Conservation (phyloP, 2,888 invertebrate genomes). For the Ochropleura plecta region DNA sequence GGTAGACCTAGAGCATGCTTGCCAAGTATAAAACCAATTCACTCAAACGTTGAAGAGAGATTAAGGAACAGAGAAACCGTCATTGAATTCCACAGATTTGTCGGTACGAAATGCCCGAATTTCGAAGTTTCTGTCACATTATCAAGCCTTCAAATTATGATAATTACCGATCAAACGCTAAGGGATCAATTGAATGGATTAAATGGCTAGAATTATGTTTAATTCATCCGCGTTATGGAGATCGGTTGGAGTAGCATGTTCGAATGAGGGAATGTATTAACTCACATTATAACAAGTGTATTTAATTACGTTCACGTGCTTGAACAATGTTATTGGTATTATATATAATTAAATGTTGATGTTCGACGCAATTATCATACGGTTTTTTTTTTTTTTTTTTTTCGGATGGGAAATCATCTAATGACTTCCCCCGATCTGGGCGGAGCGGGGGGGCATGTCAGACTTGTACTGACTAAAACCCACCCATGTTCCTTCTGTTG, state of each 20-base stretch:
- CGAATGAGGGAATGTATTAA: conserved; percentile 41
- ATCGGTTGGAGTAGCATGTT: conserved; percentile 20
- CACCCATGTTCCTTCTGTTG: too few relatives aligned
- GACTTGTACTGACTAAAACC: too few relatives aligned
- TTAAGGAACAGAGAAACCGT: too few relatives aligned
- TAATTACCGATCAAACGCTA: conserved; percentile 3
- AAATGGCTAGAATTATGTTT: conserved; percentile 38
- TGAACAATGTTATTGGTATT: conserved; percentile 36
- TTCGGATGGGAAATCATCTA: too few relatives aligned
- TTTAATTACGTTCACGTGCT: conserved; percentile 40
- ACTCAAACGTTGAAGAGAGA: too few relatives aligned
- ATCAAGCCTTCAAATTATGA: neutral
- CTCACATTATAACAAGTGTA: conserved; percentile 35
- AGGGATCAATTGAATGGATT: conserved; percentile 27
- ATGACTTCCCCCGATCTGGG: too few relatives aligned
- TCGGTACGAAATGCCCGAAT: neutral
- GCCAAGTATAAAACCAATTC: too few relatives aligned
- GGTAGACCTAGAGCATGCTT: too few relatives aligned
- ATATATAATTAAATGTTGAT: neutral
- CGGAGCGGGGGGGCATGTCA: too few relatives aligned
- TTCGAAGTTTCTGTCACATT: neutral
- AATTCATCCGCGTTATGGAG: conserved; percentile 45
- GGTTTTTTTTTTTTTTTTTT: too few relatives aligned
- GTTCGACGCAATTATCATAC: neutral
- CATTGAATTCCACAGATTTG: too few relatives aligned